These are phyloP conservation scores for Hofmannophila pseudospretella DNA, from an alignment of 2,888 invertebrate species.

Conservation along the genomic window DNA sequence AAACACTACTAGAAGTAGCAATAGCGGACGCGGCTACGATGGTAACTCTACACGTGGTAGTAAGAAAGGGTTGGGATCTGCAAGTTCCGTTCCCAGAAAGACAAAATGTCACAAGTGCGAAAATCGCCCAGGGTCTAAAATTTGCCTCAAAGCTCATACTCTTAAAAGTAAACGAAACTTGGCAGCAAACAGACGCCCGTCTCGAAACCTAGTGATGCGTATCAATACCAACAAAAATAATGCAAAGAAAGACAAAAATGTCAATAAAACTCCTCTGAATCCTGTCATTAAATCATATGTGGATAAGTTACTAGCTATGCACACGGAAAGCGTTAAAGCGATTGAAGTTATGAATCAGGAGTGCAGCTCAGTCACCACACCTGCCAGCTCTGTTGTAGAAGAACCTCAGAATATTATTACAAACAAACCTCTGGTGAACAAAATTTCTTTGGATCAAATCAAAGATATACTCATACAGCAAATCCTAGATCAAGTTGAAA, in stretches of 20 bases:
- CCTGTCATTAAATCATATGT: conserved; percentile 62
- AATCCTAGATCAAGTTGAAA: conserved; percentile 31
- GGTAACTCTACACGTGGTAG: neutral
- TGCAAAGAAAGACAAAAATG: conserved; percentile 13
- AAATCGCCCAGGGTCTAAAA: conserved; percentile 14
- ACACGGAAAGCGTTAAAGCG: conserved; percentile 55
- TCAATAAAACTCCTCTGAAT: conserved; percentile 29
- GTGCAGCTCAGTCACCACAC: conserved; percentile 66
- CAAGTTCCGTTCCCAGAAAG: conserved; percentile 6
- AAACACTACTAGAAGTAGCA: conserved; percentile 34
- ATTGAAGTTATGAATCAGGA: conserved; percentile 62
- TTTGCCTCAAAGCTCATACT: conserved; percentile 17
- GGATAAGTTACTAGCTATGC: conserved; percentile 53
- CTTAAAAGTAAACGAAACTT: conserved; percentile 19
- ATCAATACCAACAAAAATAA: conserved; percentile 17
- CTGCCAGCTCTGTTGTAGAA: conserved; percentile 65
- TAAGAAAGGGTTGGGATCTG: neutral
- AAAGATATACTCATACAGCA: conserved; percentile 46
- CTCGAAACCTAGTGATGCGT: conserved; percentile 17
- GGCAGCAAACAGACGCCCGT: conserved; percentile 17
- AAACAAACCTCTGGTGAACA: conserved; percentile 30
- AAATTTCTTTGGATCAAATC: conserved; percentile 58
- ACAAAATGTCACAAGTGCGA: conserved; percentile 24
- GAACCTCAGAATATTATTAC: conserved; percentile 42
- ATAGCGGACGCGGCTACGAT: conserved; percentile 10